Evolutionary conservation across 2,113 vertebrate species (phyloP), one percentile per base, ranked within the genome.

Genomic region (Gnathochromis pfefferi): DNA sequence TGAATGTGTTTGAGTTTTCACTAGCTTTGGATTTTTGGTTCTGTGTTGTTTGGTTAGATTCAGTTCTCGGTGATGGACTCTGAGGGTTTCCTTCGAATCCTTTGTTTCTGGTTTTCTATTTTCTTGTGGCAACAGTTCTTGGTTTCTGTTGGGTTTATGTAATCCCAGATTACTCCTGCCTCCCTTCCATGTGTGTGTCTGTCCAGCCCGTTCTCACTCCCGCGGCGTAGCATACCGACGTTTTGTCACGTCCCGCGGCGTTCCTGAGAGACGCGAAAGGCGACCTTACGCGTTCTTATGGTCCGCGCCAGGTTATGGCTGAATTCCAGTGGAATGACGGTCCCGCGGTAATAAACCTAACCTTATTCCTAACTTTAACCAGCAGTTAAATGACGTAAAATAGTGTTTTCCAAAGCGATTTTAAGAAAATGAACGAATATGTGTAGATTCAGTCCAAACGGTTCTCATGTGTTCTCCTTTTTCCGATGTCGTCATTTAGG

Each of bases 241-340:
- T 57, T 5, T 57, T 57, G 23, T 57, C n/a, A 54, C 3, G 0
- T 54, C n/a, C 51, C 4, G 12, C 4, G 0, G 23, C 12, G 0
- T 57, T 57, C 54, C 54, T 5, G 21, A 14, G 54, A 26, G 2
- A 14, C 0, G 0, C 51, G 0, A 53, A 21, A 51, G 53, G 21
- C 1, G 51, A 53, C 51, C 51, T 53, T 53, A 11, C 0, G 9
- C 51, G 3, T 26, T 14, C 21, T 26, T 55, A 55, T 55, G 54
- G 23, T 57, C 54, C 3, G 0, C 0, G 0, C 54, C 3, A 0
- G 23, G 54, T 57, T 26, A 0, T 2, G 2, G 54, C 54, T 57
- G 54, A 55, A 55, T 55, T 55, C 21, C 54, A 55, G 21, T 26
- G 1, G 23, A 57, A 57, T 57, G 23, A 57, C 4, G 1, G 51